These are phyloP conservation scores for Drosophila elegans DNA, from an alignment of 1,140 invertebrate species.

Conservation along the genomic window DNA sequence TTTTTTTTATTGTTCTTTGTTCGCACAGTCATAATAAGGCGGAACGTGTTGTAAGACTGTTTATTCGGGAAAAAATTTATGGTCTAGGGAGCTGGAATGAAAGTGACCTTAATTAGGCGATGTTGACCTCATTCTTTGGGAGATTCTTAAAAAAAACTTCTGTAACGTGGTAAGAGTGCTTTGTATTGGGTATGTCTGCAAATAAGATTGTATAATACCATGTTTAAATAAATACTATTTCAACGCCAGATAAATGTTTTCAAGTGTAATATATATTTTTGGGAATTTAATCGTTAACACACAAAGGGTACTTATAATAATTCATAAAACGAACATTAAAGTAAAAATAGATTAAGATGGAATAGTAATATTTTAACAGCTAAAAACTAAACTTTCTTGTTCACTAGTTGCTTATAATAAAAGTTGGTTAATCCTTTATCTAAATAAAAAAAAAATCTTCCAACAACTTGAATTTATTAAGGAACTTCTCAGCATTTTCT, in stretches of 20 bases:
- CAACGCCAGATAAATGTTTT: too few relatives aligned
- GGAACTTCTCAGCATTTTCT: conserved; percentile 1
- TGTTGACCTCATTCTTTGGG: conserved; percentile 48
- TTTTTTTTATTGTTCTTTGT: conserved; percentile 50
- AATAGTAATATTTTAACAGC: too few relatives aligned
- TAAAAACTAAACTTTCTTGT: too few relatives aligned
- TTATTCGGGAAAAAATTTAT: conserved; percentile 19
- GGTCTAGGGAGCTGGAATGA: conserved; percentile 12
- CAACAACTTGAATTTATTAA: background rate
- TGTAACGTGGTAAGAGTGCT: background rate
- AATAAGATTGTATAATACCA: background rate
- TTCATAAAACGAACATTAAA: too few relatives aligned
- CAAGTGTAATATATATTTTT: too few relatives aligned
- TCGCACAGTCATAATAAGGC: conserved; percentile 73
- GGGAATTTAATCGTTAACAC: too few relatives aligned
- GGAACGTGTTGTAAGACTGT: conserved; percentile 54
- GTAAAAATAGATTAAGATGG: too few relatives aligned
- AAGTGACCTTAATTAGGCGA: conserved; percentile 60
- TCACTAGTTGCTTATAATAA: too few relatives aligned
- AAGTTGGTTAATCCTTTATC: too few relatives aligned
- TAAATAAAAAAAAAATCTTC: too few relatives aligned
- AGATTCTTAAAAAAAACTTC: conserved; percentile 6
- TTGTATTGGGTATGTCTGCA: too few relatives aligned
- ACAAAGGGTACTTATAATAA: too few relatives aligned
- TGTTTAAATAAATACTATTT: background rate